phyloP scores from a whole-genome alignment of 2,113 vertebrate genomes.

The Tragulus kanchil region DNA sequence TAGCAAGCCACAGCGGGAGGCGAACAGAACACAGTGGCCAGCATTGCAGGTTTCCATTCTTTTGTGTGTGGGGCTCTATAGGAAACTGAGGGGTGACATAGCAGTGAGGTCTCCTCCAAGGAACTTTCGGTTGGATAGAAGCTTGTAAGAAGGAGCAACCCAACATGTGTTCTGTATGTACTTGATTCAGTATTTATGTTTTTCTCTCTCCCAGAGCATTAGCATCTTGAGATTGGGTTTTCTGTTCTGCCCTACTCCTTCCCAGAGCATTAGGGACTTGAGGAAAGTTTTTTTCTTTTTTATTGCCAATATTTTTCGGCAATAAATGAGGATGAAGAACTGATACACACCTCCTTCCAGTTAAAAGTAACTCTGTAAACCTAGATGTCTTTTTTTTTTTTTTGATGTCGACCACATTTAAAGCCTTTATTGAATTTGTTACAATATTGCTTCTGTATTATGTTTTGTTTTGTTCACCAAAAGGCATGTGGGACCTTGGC shows the following conservation, averaged over 20 bases:
- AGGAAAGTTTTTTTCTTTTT: background rate
- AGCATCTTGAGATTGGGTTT: background rate
- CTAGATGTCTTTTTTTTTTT: background rate
- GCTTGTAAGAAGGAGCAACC: background rate
- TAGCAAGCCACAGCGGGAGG: background rate
- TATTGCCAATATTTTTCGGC: background rate
- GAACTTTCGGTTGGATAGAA: background rate
- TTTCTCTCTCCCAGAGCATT: background rate
- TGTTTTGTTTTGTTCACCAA: background rate
- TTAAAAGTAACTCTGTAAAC: background rate
- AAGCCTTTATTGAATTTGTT: background rate
- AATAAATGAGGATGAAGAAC: background rate
- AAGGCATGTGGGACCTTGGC: background rate
- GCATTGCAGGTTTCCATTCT: background rate
- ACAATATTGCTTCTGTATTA: background rate
- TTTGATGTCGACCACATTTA: background rate
- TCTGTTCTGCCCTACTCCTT: no score
- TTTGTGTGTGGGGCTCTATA: background rate
- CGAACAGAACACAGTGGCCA: background rate
- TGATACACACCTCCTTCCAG: background rate
- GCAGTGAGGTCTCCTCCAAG: background rate
- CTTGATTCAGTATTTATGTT: background rate
- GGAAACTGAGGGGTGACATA: background rate
- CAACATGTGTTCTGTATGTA: background rate
- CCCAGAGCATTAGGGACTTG: no score